phyloP scores from a whole-genome alignment of 1,140 invertebrate species.

The Spodoptera frugiperda region DNA sequence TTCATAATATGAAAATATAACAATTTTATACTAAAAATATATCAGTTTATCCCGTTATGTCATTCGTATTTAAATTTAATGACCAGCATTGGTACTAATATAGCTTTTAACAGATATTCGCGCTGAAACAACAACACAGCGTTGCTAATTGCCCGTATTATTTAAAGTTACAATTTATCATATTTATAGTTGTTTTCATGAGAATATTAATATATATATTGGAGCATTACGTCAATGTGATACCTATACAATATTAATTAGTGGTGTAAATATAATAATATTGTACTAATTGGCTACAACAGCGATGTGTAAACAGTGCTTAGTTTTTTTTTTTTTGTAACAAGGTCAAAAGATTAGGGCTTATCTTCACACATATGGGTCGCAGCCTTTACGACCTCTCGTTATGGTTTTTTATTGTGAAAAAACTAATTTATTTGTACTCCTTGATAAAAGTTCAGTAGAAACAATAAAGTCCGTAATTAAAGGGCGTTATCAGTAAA shows the following conservation, averaged over 20 bases:
- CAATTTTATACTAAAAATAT: background rate
- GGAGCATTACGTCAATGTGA: constrained; percentile 1
- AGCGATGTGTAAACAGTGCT: constrained; percentile 38
- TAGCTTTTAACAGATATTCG: constrained; percentile 9
- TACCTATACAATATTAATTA: constrained; percentile 44
- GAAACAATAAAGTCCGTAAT: constrained; percentile 25
- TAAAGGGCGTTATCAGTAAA: constrained; percentile 34
- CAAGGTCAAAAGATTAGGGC: constrained; percentile 44
- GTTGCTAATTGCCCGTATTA: constrained; percentile 23
- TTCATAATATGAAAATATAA: too few species aligned
- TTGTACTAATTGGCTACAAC: constrained; percentile 36
- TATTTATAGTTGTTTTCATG: constrained; percentile 17
- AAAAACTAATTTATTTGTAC: constrained; percentile 14
- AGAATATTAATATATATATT: background rate
- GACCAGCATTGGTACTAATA: constrained; percentile 3
- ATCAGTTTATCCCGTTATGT: constrained; percentile 11
- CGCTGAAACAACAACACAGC: background rate
- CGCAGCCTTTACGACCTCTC: constrained; percentile 35
- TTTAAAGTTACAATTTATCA: constrained; percentile 6
- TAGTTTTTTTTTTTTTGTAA: constrained; percentile 35
- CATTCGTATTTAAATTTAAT: background rate
- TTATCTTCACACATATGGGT: constrained; percentile 30
- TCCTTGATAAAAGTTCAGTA: constrained; percentile 23
- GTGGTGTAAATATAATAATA: constrained; percentile 40
- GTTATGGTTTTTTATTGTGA: constrained; percentile 22